A percentile compares a stretch with the other conserved stretches of the same genome.
phyloP scores from a whole-genome alignment of 2,888 invertebrate species.

The Mesochorus sp. region DNA sequence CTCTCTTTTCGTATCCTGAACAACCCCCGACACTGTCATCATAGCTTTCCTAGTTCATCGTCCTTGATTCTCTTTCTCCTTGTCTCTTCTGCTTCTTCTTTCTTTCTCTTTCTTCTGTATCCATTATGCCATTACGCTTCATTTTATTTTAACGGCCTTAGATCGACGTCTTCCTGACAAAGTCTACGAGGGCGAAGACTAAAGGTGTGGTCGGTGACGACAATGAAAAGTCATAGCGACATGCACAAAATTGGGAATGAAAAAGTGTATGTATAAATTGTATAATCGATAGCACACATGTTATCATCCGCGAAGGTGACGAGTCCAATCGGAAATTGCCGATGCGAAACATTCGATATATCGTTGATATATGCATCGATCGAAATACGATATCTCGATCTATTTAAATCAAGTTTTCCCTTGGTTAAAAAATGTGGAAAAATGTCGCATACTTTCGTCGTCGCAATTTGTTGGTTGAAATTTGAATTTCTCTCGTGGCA shows the following conservation, averaged over 20 bases:
- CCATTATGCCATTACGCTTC: constrained; percentile 78
- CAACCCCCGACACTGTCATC: not conserved
- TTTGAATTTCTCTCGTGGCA: constrained; percentile 47
- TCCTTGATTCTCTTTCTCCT: not conserved
- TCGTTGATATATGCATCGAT: too few relatives aligned
- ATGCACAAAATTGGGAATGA: constrained; percentile 29
- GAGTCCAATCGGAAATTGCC: constrained; percentile 80
- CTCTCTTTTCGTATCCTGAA: not conserved
- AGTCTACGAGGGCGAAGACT: constrained; percentile 47
- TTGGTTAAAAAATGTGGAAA: too few relatives aligned
- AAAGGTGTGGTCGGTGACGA: constrained; percentile 74
- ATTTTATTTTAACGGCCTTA: constrained; percentile 74
- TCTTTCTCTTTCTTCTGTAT: constrained; percentile 18
- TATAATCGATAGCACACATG: constrained; percentile 74
- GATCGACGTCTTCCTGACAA: constrained; percentile 64
- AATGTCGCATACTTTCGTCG: not conserved
- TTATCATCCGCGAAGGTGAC: constrained; percentile 38
- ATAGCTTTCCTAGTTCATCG: not conserved
- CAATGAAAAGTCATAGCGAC: constrained; percentile 75
- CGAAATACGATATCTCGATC: not conserved
- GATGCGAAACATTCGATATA: constrained; percentile 70
- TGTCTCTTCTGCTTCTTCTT: not conserved
- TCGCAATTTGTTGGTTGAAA: constrained; percentile 31
- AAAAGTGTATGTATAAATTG: not conserved
- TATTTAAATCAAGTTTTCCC: not conserved